Base-by-base conservation (phyloP, 2,113 vertebrate species). In the Smithornis capensis region DNA sequence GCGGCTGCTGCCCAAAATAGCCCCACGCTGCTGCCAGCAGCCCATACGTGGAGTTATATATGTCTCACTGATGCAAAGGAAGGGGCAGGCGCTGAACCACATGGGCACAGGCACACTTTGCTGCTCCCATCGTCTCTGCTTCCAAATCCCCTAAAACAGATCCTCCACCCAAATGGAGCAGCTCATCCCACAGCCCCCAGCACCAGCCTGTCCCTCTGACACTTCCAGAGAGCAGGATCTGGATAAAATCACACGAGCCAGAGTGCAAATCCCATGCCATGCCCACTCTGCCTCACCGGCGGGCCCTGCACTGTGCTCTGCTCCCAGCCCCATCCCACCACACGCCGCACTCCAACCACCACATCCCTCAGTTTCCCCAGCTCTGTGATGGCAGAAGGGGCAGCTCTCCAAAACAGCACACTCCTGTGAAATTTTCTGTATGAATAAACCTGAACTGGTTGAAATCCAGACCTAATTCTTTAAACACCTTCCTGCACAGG, bases 321-420 rank as follows among this genome's bases (percentile, higher is more conserved):
- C 71, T 84, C 52, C 79, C 57, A 29, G 28, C 35, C 50, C 67
- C 27, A 25, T 0, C 29, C 31, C 59, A 35, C 27, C 65, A 35
- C 7, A 3, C 2, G 3, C 35, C 4, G 0, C 5, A 3, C 33
- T 42, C 11, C 1, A 1, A 59, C 2, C 7, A 1, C 74, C 28
- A 0, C 0, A 0, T 50, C 35, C 82, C 83, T 89, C 91, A 33
- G 68, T 70, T 83, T 90, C 76, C 75, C 64, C 4, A 1, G 35
- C 33, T 59, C 68, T 11, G 19, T 2, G 24, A 28, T 0, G 38
- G 47, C 9, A 56, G 19, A 10, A 28, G 45, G 10, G 23, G 44
- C 0, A 27, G 42, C 53, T 56, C 33, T 35, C 27, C 60, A 14
- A 42, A 35, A 31, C 1, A 81, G 21, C 24, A 9, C 10, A 3